Evolutionary conservation across 2,797 vertebrate species (phyloP).

Genomic region (Hylomyscus alleni): DNA sequence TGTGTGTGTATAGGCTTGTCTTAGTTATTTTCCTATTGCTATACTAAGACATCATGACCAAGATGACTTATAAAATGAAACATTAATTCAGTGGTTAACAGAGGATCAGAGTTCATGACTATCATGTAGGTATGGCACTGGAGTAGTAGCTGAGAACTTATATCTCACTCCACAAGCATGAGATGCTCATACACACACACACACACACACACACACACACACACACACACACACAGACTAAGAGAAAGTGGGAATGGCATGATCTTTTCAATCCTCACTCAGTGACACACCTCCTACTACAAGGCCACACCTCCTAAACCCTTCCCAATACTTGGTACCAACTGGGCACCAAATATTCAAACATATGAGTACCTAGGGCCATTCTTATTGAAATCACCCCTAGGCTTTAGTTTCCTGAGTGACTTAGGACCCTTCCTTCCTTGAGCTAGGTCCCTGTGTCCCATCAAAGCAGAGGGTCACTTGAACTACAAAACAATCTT

Average conservation of each 20-base stretch:
- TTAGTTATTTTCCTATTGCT: neutral
- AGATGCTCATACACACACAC: neutral
- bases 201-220: neutral
- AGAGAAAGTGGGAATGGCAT: neutral
- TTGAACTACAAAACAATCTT: neutral
- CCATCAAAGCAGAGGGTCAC: neutral
- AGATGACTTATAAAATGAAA: neutral
- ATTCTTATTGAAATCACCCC: neutral
- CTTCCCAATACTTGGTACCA: neutral
- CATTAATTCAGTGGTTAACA: neutral
- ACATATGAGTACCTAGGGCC: neutral
- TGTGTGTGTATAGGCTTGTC: neutral
- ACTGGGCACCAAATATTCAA: neutral
- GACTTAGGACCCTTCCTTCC: constrained; percentile 1
- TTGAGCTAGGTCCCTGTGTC: neutral
- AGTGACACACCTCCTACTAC: neutral
- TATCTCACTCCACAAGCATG: neutral
- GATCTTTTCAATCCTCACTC: neutral
- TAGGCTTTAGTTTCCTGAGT: neutral
- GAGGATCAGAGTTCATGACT: neutral
- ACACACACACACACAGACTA: neutral
- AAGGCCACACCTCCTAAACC: neutral
- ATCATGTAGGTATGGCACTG: neutral
- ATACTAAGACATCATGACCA: neutral
- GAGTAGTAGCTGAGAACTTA: neutral